These are phyloP conservation scores for Bombus fervidus DNA, from an alignment of 1,140 invertebrate genomes.

Conservation along the genomic window DNA sequence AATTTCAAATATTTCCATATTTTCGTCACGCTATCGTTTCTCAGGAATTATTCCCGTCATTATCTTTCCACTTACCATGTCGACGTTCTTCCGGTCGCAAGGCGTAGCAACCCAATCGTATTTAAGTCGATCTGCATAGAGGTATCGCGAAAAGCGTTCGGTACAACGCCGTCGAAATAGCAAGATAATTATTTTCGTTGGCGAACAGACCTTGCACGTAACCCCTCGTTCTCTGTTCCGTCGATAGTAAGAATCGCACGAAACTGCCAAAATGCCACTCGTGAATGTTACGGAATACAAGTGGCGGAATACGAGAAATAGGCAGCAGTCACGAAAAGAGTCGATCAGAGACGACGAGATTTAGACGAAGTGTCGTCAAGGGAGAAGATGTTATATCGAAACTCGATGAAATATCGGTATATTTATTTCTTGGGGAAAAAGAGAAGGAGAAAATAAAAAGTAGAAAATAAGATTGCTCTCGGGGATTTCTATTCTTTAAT, in stretches of 20 bases:
- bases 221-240: background rate
- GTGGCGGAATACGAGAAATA: background rate
- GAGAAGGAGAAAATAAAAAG: background rate
- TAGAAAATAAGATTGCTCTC: background rate
- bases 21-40: conserved; percentile 34
- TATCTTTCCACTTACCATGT: conserved; percentile 18
- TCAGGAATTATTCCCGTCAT: conserved; percentile 1
- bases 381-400: background rate
- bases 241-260: background rate
- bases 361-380: background rate
- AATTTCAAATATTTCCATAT: conserved; percentile 32
- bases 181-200: conserved; percentile 23
- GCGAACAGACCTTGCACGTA: background rate
- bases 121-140: conserved; percentile 5
- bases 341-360: background rate
- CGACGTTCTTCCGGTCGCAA: conserved; percentile 11
- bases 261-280: background rate
- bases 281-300: background rate
- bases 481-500: conserved; percentile 7
- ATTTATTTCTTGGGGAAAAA: background rate
- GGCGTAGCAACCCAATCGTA: background rate
- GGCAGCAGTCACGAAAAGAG: background rate
- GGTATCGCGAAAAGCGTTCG: background rate
- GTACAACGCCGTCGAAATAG: background rate
- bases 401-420: background rate